A percentile compares a stretch with the other conserved stretches of the same genome.
Evolutionary conservation across 1,140 invertebrate species (phyloP).

Genomic region (Macrotrachela quadricornifera): DNA sequence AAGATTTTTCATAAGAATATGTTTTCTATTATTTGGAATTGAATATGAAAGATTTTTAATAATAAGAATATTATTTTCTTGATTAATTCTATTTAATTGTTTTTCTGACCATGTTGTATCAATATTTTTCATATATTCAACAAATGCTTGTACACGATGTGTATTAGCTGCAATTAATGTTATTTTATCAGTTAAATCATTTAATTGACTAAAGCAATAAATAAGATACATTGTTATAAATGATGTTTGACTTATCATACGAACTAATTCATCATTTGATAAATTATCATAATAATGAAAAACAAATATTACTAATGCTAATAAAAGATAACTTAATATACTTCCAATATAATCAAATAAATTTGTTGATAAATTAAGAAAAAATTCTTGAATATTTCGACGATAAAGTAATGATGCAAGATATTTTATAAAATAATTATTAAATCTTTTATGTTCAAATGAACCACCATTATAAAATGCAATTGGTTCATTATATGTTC

Average conservation of each 20-base stretch:
- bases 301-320: constrained; percentile 40
- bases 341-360: constrained; percentile 39
- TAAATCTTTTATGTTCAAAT: too few relatives aligned
- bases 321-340: constrained; percentile 39
- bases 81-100: too few relatives aligned
- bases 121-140: background rate
- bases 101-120: too few relatives aligned
- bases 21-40: too few relatives aligned
- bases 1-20: too few relatives aligned
- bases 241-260: constrained; percentile 39
- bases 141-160: constrained; percentile 27
- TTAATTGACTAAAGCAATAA: constrained; percentile 37
- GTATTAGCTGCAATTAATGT: constrained; percentile 36
- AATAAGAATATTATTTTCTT: too few relatives aligned
- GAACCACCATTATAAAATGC: constrained; percentile 34
- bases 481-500: constrained; percentile 39
- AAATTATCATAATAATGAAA: constrained; percentile 34
- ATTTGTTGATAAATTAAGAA: constrained; percentile 30
- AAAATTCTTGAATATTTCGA: constrained; percentile 11
- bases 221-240: constrained; percentile 43
- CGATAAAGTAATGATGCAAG: background rate
- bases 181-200: constrained; percentile 34
- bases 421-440: too few relatives aligned
- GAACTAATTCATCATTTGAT: constrained; percentile 30
- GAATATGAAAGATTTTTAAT: too few relatives aligned